Base-by-base conservation (phyloP, 2,113 vertebrate species). In the Cettia cetti region DNA sequence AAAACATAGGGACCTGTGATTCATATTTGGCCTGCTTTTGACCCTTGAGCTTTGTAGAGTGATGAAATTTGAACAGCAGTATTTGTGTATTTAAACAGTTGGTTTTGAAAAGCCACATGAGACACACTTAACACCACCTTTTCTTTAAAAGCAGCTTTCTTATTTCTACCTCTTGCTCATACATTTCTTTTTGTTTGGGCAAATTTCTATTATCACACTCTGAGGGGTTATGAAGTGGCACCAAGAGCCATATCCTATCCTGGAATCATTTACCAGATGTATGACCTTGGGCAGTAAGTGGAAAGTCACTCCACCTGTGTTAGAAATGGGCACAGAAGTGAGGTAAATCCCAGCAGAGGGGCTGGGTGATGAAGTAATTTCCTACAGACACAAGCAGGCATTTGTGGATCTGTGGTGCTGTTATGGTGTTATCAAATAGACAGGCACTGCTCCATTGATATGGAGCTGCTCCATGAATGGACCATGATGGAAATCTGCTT, bases 11-110 rank as follows among this genome's bases (percentile, higher is more conserved):
- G 82, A 70, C 45, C 54, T 71, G 66, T 96, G 96, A 95, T 92
- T 96, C 93, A 93, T 94, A 83, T 92, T 82, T 91, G 64, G 63
- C 95, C 95, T 94, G 64, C 44, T 93, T 95, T 94, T 96, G 92
- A 96, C 81, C 93, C 60, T 70, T 94, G 86, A 86, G 90, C 90
- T 95, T 76, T 88, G 57, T 82, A 47, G 92, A 95, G 85, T 79
- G 92, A 88, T 93, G 92, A 95, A 90, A 96, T 94, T 81, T 85
- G 82, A 95, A 91, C 84, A 95, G 93, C 28, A 69, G 61, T 88
- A 96, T 95, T 96, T 96, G 89, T 33, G 14, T 95, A 89, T 94
- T 97, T 96, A 90, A 95, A 91, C 63, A 92, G 75, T 94, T 77
- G 89, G 40, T 74, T 96, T 94, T 95, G 75, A 95, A 97, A 96